These are phyloP conservation scores for Euproctis similis DNA, from an alignment of 2,888 invertebrate species.

Conservation along the genomic window DNA sequence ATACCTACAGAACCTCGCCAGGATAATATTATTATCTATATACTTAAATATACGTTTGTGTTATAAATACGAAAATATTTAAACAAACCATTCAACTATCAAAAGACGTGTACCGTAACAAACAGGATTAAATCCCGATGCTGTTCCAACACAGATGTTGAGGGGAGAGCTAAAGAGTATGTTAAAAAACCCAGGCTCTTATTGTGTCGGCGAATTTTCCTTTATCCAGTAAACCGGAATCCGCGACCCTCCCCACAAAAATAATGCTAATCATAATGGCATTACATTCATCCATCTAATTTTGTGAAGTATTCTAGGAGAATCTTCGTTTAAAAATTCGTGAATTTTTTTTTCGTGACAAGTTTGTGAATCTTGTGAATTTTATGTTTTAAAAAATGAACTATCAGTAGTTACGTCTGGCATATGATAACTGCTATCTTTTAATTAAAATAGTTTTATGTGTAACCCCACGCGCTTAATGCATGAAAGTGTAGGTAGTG, in stretches of 20 bases:
- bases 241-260: conserved; percentile 56
- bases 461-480: too few relatives aligned
- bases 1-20: conserved; percentile 9
- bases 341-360: too few relatives aligned
- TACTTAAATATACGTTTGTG: conserved; percentile 15
- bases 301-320: conserved; percentile 63
- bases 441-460: too few relatives aligned
- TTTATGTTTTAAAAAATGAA: too few relatives aligned
- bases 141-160: conserved; percentile 62
- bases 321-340: conserved; percentile 23
- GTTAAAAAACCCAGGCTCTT: conserved; percentile 43
- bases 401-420: too few relatives aligned
- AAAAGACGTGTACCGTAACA: conserved; percentile 66
- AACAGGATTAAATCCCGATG: conserved; percentile 64
- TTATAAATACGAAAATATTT: conserved; percentile 57
- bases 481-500: too few relatives aligned
- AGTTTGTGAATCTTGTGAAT: too few relatives aligned
- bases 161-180: conserved; percentile 56
- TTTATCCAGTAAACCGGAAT: conserved; percentile 72
- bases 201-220: conserved; percentile 64
- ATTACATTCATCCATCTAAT: conserved; percentile 71
- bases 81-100: conserved; percentile 67
- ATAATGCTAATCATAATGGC: conserved; percentile 74
- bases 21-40: conserved; percentile 3
- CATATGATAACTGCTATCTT: too few relatives aligned